phyloP scores from a whole-genome alignment of 2,113 vertebrate genomes.

The Bos javanicus region DNA sequence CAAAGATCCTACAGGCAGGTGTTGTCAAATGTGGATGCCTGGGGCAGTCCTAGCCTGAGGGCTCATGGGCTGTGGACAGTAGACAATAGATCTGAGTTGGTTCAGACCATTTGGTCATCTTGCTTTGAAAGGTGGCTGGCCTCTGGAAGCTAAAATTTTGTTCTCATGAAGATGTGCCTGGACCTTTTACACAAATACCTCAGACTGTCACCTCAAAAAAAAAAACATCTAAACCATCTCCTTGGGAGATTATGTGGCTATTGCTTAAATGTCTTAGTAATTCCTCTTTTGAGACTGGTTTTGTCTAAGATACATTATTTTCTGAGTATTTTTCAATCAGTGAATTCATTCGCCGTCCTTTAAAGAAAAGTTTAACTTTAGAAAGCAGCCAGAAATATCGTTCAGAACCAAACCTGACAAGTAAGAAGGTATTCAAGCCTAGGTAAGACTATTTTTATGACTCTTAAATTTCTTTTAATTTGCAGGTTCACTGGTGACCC shows the following conservation, averaged over 20 bases:
- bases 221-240: background rate
- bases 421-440: background rate
- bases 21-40: background rate
- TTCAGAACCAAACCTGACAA: conserved; percentile 18
- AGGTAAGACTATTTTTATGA: background rate
- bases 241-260: background rate
- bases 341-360: conserved; percentile 18
- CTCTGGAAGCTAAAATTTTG: background rate
- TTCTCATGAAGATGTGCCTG: conserved; percentile 13
- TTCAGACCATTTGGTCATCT: background rate
- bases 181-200: background rate
- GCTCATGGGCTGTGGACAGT: background rate
- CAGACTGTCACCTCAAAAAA: background rate
- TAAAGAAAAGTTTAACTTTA: conserved; percentile 46
- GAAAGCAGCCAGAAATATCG: conserved; percentile 48
- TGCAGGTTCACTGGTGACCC: background rate
- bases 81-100: background rate
- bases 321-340: conserved; percentile 37
- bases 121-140: background rate
- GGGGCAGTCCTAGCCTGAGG: conserved; percentile 1
- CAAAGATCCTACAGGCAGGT: background rate
- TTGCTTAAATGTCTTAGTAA: conserved; percentile 29
- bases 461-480: background rate
- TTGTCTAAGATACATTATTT: conserved; percentile 29
- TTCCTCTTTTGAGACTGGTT: conserved; percentile 40